Evolutionary conservation across 2,888 invertebrate species (phyloP).

Genomic region (Drosophila atripex): DNA sequence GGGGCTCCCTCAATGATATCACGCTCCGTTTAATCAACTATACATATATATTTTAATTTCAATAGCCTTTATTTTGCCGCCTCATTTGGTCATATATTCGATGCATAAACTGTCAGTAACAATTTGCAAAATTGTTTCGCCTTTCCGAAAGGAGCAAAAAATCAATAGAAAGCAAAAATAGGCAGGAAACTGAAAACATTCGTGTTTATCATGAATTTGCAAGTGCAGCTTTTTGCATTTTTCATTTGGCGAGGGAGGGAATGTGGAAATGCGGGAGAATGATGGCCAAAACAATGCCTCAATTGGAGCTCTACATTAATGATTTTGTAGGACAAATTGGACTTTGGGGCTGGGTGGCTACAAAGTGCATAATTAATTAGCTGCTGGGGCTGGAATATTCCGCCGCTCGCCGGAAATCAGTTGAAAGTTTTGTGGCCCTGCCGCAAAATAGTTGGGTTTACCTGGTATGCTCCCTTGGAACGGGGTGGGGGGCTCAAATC

Average conservation of each 20-base stretch:
- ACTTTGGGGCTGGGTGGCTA: constrained; percentile 3
- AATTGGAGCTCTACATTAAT: constrained; percentile 64
- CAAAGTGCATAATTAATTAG: constrained; percentile 77
- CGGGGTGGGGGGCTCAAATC: constrained; percentile 53
- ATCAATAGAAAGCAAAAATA: constrained; percentile 10
- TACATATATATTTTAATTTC: constrained; percentile 4
- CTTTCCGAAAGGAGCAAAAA: constrained; percentile 52
- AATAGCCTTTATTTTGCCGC: constrained; percentile 23
- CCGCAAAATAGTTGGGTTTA: constrained; percentile 53
- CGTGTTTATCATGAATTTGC: constrained; percentile 60
- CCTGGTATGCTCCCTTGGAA: constrained; percentile 41
- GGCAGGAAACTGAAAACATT: constrained; percentile 49
- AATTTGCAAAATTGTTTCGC: constrained; percentile 73
- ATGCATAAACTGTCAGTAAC: constrained; percentile 75
- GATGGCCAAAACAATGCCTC: constrained; percentile 55
- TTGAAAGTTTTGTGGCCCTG: constrained; percentile 36
- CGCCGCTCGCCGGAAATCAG: constrained; percentile 20
- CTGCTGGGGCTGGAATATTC: constrained; percentile 9
- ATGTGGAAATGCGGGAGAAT: background rate
- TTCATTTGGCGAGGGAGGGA: too few relatives aligned
- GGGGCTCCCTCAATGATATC: constrained; percentile 42
- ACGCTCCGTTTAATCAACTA: constrained; percentile 63
- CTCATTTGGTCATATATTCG: constrained; percentile 29
- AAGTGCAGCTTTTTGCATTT: constrained; percentile 47
- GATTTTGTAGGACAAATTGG: constrained; percentile 60